These are phyloP conservation scores for Indri indri DNA, from an alignment of 2,113 vertebrate genomes.

Conservation along the genomic window DNA sequence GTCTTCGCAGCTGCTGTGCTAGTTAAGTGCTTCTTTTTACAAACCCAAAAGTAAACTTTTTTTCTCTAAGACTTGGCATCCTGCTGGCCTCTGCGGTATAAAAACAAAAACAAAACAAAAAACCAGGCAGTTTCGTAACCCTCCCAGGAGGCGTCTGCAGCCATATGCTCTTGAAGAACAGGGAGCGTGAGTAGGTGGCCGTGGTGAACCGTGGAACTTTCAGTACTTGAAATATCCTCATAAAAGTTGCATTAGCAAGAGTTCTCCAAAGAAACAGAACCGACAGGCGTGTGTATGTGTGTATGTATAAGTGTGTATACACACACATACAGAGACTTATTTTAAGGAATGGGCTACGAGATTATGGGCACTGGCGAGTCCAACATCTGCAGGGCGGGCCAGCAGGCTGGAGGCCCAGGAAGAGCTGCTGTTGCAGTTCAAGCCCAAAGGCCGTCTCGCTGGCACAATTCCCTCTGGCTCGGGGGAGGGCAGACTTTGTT, in stretches of 20 bases:
- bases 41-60: neutral
- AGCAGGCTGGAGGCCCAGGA: neutral
- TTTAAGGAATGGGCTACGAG: neutral
- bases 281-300: rapidly evolving
- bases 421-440: neutral
- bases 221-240: neutral
- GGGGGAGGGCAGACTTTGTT: neutral
- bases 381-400: neutral
- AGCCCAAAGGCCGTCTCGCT: neutral
- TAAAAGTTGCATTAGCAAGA: rapidly evolving
- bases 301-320: neutral
- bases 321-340: neutral
- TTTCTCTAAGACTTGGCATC: neutral
- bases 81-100: conserved; percentile 27
- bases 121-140: rapidly evolving
- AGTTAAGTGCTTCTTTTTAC: neutral
- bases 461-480: neutral
- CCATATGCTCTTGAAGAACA: neutral
- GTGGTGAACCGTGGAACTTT: rapidly evolving
- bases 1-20: neutral
- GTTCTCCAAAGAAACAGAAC: neutral
- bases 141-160: neutral
- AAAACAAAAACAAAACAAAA: conserved; percentile 10
- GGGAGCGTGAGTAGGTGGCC: neutral
- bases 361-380: neutral